phyloP scores from a whole-genome alignment of 2,797 vertebrate genomes.

The Onychomys torridus region DNA sequence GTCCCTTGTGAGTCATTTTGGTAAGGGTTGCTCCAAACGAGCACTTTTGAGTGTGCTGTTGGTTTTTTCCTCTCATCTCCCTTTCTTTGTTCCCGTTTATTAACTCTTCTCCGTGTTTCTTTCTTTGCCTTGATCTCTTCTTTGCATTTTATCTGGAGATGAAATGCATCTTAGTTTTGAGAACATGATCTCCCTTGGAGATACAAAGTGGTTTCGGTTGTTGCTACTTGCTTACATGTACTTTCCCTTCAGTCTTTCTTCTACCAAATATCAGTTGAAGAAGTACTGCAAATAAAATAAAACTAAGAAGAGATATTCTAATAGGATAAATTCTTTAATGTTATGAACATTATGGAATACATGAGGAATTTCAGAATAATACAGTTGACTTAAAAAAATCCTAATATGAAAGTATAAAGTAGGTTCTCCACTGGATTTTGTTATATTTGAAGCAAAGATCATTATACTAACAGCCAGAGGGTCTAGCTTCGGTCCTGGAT shows the following conservation, averaged over 20 bases:
- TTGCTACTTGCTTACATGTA: not conserved
- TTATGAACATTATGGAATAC: not conserved
- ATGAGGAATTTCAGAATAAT: conserved; percentile 1
- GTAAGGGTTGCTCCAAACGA: not conserved
- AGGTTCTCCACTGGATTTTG: conserved; percentile 19
- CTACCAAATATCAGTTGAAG: not conserved
- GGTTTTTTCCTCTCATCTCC: too few relatives aligned
- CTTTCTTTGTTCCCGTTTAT: not conserved
- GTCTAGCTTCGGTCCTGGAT: conserved; percentile 4
- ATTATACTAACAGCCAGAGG: not conserved
- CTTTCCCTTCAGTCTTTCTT: not conserved
- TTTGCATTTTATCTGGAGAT: not conserved
- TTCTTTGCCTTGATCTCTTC: not conserved
- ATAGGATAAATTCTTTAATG: not conserved
- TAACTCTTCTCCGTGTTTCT: not conserved
- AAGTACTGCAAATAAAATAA: not conserved
- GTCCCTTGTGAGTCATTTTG: not conserved
- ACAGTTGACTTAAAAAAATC: conserved; percentile 7
- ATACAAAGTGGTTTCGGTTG: not conserved
- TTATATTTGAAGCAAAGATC: not conserved
- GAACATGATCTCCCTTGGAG: not conserved
- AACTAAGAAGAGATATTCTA: conserved; percentile 1
- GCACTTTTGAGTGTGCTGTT: not conserved
- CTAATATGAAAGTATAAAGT: conserved; percentile 8
- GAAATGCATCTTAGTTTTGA: not conserved